These are phyloP conservation scores for Botrylloides violaceus DNA, from an alignment of 23 tunicate genomes.

Conservation along the genomic window DNA sequence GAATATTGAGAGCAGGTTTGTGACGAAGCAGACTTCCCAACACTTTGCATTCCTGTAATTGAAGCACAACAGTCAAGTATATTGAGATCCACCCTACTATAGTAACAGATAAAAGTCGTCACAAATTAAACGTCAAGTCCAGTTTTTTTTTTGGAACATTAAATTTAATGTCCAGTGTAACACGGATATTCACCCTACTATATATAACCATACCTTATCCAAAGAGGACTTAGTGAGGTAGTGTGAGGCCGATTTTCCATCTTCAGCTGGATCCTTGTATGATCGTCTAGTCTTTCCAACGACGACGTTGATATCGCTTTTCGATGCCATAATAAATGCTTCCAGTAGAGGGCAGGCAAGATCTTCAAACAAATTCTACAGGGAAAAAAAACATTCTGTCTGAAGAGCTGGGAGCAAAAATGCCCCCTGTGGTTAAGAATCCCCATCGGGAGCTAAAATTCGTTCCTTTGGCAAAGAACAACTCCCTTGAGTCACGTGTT, in stretches of 20 bases:
- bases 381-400: no score
- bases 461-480: no score
- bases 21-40: constrained; percentile 65
- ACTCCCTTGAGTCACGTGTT: no score
- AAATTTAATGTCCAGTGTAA: no score
- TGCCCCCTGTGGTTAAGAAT: no score
- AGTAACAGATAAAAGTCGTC: no score
- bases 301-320: constrained; percentile 76
- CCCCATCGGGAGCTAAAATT: no score
- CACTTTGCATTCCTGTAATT: constrained; percentile 94
- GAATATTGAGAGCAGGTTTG: constrained; percentile 76
- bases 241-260: constrained; percentile 90
- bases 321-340: constrained; percentile 75
- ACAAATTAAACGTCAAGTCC: no score
- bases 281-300: constrained; percentile 80
- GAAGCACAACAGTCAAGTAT: no score
- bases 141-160: no score
- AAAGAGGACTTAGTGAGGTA: constrained; percentile 66
- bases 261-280: constrained; percentile 56
- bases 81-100: no score
- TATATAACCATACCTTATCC: constrained; percentile 41
- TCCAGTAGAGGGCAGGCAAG: constrained; percentile 89
- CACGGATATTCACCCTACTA: not conserved
- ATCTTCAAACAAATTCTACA: constrained; percentile 65
- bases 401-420: no score